Percentiles rank a stretch among this genome's conserved stretches.
phyloP scores from a whole-genome alignment of 2,797 vertebrate species.

The Xiphorhynchus erythropygius region DNA sequence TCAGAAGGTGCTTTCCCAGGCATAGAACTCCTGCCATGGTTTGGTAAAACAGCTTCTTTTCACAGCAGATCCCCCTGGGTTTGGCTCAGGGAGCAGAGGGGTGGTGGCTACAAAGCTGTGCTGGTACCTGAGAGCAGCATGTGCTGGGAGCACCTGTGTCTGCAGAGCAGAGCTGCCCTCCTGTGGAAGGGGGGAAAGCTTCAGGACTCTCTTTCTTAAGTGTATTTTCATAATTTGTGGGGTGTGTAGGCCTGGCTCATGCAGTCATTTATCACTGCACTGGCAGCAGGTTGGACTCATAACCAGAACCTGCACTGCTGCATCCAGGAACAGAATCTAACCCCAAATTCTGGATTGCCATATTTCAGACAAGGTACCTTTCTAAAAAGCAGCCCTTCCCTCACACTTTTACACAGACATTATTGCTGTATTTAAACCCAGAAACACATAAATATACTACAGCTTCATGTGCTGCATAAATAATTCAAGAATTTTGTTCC shows the following conservation, averaged over 20 bases:
- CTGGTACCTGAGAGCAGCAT: neutral
- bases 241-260: rapidly evolving
- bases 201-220: neutral
- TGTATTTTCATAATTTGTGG: neutral
- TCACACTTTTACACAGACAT: neutral
- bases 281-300: neutral
- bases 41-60: neutral
- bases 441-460: neutral
- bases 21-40: neutral
- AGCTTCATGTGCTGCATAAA: neutral
- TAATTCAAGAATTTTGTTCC: neutral
- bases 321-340: neutral
- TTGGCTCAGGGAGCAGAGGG: neutral
- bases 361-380: neutral
- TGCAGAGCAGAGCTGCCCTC: neutral
- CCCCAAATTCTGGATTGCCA: neutral
- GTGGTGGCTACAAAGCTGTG: neutral
- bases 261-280: neutral
- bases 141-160: rapidly evolving
- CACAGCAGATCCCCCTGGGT: neutral
- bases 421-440: neutral
- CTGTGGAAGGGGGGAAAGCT: neutral
- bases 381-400: neutral
- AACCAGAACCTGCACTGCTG: neutral
- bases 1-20: neutral